Evolutionary conservation across 2,113 vertebrate species (phyloP), one percentile per base, ranked within the genome.

Genomic region (Austrofundulus limnaeus): DNA sequence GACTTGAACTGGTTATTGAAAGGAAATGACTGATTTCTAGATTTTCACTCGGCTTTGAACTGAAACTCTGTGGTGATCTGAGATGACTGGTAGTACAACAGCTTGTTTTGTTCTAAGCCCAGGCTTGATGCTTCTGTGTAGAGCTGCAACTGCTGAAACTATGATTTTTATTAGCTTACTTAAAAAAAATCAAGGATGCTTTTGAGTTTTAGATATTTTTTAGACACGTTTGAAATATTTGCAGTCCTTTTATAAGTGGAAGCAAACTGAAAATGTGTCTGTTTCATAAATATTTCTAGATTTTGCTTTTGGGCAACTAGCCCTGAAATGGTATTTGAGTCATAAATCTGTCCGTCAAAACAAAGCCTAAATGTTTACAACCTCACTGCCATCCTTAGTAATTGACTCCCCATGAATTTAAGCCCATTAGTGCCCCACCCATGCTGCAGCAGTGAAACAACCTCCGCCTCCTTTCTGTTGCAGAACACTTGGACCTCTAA

Each of bases 11-110:
- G 24, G 63, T 66, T 60, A 28, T 34, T 50, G 38, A 79, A 42
- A 21, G 70, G 76, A 82, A 67, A 55, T 81, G 83, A 84, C 52
- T 72, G 74, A 80, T 82, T 46, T 77, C 57, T 39, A 52, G 69
- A 70, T 41, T 80, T 58, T 78, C 70, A 73, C 28, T 55, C 7
- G 31, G 65, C 59, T 63, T 1, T 24, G 42, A 3, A 23, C 34
- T 67, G 78, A 80, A 74, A 69, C 59, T 61, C 38, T n/a, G n/a
- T 19, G 59, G 78, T 52, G 68, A 41, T 43, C 53, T 50, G 73
- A 84, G 50, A 77, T 72, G 78, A 81, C 49, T 34, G 68, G 49
- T 14, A 39, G 21, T 58, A 57, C 51, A 65, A 56, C 42, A 2
- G 38, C 64, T 65, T 37, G 48, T 39, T 56, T 45, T 25, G 42